Evolutionary conservation across 2,888 invertebrate genomes (phyloP), one percentile per base, ranked within the genome.

Genomic region (Parnassius smintheus): DNA sequence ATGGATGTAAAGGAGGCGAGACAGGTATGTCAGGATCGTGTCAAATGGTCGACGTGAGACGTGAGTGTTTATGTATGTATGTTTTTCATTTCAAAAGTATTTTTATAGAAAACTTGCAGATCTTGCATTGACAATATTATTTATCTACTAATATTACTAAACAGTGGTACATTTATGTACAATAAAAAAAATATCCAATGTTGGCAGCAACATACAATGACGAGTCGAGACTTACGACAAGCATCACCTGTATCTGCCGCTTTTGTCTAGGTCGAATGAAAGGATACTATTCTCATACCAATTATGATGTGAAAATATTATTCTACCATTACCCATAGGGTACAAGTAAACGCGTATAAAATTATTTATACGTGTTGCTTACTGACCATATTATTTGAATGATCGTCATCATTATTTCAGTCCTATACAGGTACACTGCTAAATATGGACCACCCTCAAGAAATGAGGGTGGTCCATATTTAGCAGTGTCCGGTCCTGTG

Each of bases 191-290:
- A 35, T 7, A 35, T 35, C 7, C 1, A 35, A 35, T 35, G 35
- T 86, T 50, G 77, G 81, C 80, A 80, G 70, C 61, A 67, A 35
- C 66, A 80, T 86, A 86, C 86, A 83, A 80, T 72, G 75, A 65
- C 60, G 68, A 73, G 74, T 72, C 68, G 69, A 66, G 65, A 63
- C 84, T 85, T 67, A 42, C 70, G 60, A 78, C 76, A 75, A 59
- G 69, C 77, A 77, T 77, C 81, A 86, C 86, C 86, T 82, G 64
- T 46, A 66, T 62, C 68, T 77, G 74, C 80, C 80, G 45, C 56
- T 2, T 12, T 54, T 2, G 70, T 84, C 0, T 85, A 76, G 82
- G 85, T 82, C 80, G 11, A 12, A 25, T 2, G 2, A 9, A 45
- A 10, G 18, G 3, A 46, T 25, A 25, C 53, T 35, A 35, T 35